Evolutionary conservation across 2,797 vertebrate species (phyloP), one percentile per base, ranked within the genome.

Genomic region (Esox masquinongy): DNA sequence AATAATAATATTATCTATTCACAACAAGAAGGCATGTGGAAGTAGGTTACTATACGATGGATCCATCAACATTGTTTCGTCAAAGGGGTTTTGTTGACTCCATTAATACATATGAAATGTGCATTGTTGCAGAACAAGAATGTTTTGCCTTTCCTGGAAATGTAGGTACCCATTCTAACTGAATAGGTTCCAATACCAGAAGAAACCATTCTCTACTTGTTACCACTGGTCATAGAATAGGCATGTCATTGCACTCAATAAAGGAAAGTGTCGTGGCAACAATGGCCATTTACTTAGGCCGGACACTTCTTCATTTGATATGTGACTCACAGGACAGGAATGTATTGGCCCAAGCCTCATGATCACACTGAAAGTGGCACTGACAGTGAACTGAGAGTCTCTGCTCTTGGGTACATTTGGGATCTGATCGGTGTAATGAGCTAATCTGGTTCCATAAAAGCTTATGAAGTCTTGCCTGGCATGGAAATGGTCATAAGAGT

Each of bases 261-360:
- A 69, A 22, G 26, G n/a, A 31, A 66, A 49, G 43, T 69, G 53
- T 78, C 68, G 75, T 77, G 81, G 72, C 76, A 63, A 67, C 77
- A 74, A 70, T 50, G 64, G 71, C 68, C 72, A 74, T 22, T 74
- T 24, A 19, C 47, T 53, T 26, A 74, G 59, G 26, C 36, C 74
- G 51, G 80, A 31, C 67, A 24, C 56, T 24, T 14, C 22, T 67
- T 19, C 16, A 61, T 74, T 76, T 69, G 68, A 22, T 7, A 31
- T 43, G 36, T 82, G 84, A 89, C 73, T 83, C 80, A 87, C 69
- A 24, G 26, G 11, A 49, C 80, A 80, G 79, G 79, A 83, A 85
- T 79, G 85, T 79, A 64, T 61, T 86, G 77, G 79, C 83, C 78
- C 76, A 79, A 66, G 76, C 84, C 67, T 77, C 61, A 11, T 47